These are phyloP conservation scores for Crocuta crocuta DNA, from an alignment of 2,113 vertebrate species.

Conservation along the genomic window DNA sequence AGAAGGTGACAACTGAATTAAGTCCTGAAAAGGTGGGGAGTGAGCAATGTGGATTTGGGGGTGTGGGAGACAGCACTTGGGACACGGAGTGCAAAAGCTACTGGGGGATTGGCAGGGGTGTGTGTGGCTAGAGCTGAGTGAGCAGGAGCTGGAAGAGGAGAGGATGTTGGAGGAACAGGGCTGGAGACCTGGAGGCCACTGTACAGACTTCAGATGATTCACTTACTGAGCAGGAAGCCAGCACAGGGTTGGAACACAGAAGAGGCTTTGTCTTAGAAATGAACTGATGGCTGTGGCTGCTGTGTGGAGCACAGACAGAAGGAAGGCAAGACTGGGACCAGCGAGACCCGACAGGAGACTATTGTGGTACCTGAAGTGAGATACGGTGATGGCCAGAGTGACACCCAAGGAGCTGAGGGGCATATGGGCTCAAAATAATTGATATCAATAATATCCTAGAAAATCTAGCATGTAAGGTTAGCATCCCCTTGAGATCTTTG, in stretches of 20 bases:
- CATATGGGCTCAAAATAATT: neutral
- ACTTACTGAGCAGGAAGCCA: neutral
- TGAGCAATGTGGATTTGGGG: neutral
- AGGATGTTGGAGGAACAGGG: neutral
- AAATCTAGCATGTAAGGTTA: neutral
- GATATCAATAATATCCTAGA: neutral
- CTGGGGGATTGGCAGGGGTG: neutral
- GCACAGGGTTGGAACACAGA: neutral
- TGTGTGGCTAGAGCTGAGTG: neutral
- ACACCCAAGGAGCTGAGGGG: neutral
- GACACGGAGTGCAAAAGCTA: neutral
- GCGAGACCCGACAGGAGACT: neutral
- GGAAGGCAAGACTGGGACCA: neutral
- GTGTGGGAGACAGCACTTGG: neutral
- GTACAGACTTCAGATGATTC: neutral
- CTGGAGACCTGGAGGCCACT: neutral
- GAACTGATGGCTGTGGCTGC: neutral
- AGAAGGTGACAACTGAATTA: neutral
- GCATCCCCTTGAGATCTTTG: neutral
- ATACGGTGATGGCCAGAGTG: neutral
- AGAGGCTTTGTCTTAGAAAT: neutral
- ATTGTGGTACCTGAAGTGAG: neutral
- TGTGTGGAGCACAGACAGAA: neutral
- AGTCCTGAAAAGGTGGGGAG: neutral
- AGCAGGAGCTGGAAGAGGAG: neutral